Base-by-base conservation (phyloP, 2,888 invertebrate species). In the Drosophila rubida region DNA sequence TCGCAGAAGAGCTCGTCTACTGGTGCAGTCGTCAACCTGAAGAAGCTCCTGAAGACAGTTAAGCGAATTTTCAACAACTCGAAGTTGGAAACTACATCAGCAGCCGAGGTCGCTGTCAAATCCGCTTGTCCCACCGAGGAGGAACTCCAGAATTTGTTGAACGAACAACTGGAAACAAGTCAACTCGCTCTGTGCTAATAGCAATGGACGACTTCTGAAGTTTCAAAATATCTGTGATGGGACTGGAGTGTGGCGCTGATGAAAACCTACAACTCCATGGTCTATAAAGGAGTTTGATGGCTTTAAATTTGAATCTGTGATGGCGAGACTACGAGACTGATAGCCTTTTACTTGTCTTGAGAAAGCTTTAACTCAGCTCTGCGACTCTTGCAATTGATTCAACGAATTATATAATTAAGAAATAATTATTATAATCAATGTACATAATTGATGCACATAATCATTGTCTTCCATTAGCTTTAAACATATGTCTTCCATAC, bases 71-170 rank as follows among this genome's bases (percentile, higher is more conserved):
- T 86, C 54, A 51, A n/a, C 8, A 35, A 53, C 16, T 46, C 69
- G 1, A 78, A 72, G 41, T n/a, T 60, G 4, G 42, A 48, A 5
- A 65, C 62, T 4, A 13, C n/a, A 16, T 19, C 60, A 8, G 42
- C 45, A 9, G 30, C 13, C 8, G 57, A 60, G 16, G 14, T 14
- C 23, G n/a, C n/a, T 6, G 13, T 32, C n/a, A 41, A 13, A 14
- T 22, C 62, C 27, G 58, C 65, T 16, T 75, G 75, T 53, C 23
- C 42, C 19, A 66, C 76, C 9, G 80, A 71, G 32, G 87, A 87
- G 65, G 87, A 87, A 44, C 70, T 78, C 55, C 78, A 87, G 41
- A 87, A 87, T 51, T 87, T 75, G 78, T 71, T 83, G 16, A 87
- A 87, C 55, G 88, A 87, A 53, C 65, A 83, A 61, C 25, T 79